Conservation (phyloP, 2,888 invertebrate genomes). For the Ochropacha duplaris region DNA sequence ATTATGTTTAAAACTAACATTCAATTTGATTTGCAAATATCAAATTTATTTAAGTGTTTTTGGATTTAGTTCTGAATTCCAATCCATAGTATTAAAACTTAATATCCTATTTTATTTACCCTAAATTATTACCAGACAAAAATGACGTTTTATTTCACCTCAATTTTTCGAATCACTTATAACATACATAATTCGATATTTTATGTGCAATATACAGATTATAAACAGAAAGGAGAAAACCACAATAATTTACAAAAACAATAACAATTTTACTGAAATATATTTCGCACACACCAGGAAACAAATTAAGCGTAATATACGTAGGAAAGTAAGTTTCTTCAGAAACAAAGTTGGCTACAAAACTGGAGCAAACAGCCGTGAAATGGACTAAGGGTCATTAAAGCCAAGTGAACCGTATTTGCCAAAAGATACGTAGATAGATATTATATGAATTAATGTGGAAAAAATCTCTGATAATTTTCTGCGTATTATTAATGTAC, state of each 20-base stretch:
- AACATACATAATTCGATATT: too few species aligned
- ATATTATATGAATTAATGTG: not conserved
- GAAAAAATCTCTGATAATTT: not conserved
- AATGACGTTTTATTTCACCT: not conserved
- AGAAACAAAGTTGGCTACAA: slow-evolving; percentile 29
- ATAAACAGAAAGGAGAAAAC: not conserved
- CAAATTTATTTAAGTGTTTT: too few species aligned
- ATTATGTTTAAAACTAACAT: too few species aligned
- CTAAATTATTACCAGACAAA: too few species aligned
- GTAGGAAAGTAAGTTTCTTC: slow-evolving; percentile 26
- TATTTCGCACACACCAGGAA: slow-evolving; percentile 3
- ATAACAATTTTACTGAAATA: not conserved
- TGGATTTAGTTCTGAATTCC: too few species aligned
- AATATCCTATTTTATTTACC: too few species aligned
- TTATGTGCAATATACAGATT: not conserved
- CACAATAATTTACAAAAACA: not conserved
- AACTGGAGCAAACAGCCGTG: slow-evolving; percentile 40
- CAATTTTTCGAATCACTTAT: too few species aligned
- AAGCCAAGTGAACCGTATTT: slow-evolving; percentile 34
- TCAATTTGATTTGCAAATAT: too few species aligned
- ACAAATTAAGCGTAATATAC: slow-evolving; percentile 16
- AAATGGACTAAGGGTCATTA: slow-evolving; percentile 37
- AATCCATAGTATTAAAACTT: too few species aligned
- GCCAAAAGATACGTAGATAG: slow-evolving; percentile 9
- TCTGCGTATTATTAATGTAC: not conserved